phyloP scores from a whole-genome alignment of 1,140 invertebrate genomes.

The Potamilus streckersoni region DNA sequence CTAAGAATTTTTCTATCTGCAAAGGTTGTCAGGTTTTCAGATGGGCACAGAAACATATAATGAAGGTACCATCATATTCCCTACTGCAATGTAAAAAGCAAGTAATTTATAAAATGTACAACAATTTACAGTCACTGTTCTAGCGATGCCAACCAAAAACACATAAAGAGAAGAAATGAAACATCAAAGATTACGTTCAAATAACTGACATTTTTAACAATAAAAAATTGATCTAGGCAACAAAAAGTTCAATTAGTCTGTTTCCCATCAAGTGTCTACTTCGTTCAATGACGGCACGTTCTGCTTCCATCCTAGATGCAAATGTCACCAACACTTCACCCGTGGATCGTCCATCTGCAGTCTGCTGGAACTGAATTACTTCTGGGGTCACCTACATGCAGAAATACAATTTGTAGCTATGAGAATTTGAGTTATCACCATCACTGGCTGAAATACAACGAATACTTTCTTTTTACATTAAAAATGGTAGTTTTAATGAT shows the following conservation, averaged over 20 bases:
- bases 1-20: too few species aligned
- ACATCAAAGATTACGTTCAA: neutral
- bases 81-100: too few species aligned
- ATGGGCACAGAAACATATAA: too few species aligned
- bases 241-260: slow-evolving; percentile 71
- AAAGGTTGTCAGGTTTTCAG: too few species aligned
- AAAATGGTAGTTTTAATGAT: neutral
- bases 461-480: slow-evolving; percentile 12
- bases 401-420: neutral
- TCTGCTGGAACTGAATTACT: slow-evolving; percentile 70
- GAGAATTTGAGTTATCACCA: neutral
- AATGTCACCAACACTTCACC: slow-evolving; percentile 73
- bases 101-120: too few species aligned
- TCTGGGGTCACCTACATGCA: slow-evolving; percentile 68
- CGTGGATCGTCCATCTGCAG: slow-evolving; percentile 69
- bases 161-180: neutral
- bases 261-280: slow-evolving; percentile 73
- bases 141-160: neutral
- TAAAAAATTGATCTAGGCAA: slow-evolving; percentile 41
- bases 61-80: too few species aligned
- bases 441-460: slow-evolving; percentile 1
- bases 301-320: slow-evolving; percentile 71
- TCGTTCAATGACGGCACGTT: slow-evolving; percentile 71
- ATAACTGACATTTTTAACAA: neutral
- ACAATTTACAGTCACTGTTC: too few species aligned